Base-by-base conservation (phyloP, 2,797 vertebrate genomes). In the Anolis apletophallus region DNA sequence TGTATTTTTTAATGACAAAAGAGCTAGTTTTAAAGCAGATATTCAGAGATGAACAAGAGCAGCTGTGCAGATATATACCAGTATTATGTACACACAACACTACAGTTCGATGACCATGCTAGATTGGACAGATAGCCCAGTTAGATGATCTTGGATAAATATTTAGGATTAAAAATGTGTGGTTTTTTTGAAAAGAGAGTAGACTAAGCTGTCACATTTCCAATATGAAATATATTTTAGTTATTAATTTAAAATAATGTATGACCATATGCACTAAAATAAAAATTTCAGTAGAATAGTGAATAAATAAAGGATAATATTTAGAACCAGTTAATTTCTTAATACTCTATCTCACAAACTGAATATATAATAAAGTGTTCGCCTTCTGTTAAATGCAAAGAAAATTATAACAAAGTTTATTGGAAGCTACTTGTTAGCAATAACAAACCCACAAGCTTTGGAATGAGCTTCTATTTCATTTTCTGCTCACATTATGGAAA, bases 401-500 rank as follows among this genome's bases (percentile, higher is more conserved):
- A 85, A 84, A 90, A 68, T 78, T 72, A 84, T 17, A 85, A 81
- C 3, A 0, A 89, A 90, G 26, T 88, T 76, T 88, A 79, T 1
- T 85, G 85, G 80, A 91, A 88, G 79, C 7, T 59, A 87, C 34
- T 40, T 91, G 72, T 61, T 92, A 88, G 64, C 91, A 91, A 93
- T 78, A 91, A 86, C 69, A 92, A 93, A 91, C 86, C 69, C 71
- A 91, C 17, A 81, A 54, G 81, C 59, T 92, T 88, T 86, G 36
- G 88, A 93, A 87, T 26, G n/a, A 81, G 69, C 87, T 80, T 69
- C 83, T 90, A 90, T 94, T 91, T 93, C 84, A 91, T 90, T 93
- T 95, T 79, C 78, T 82, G 34, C 0, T 29, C 78, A 91, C 85
- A 84, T 84, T 87, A 85, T 19, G 29, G 69, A 86, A 93, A 93